Percentiles rank a stretch among this genome's conserved stretches.
phyloP scores from a whole-genome alignment of 2,113 vertebrate genomes.

The Mustela lutreola region DNA sequence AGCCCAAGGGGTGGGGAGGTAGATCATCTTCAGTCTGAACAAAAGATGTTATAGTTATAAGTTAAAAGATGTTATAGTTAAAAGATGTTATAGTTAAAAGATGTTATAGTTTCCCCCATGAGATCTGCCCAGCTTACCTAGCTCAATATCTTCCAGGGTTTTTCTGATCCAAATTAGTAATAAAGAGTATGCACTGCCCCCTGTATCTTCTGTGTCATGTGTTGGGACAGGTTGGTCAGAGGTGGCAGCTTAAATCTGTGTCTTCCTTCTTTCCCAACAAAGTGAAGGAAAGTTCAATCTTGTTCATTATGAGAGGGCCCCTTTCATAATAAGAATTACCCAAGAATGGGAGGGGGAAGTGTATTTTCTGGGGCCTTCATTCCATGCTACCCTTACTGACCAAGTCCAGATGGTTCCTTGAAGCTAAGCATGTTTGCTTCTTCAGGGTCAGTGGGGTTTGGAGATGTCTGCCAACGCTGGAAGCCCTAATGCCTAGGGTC shows the following conservation, averaged over 20 bases:
- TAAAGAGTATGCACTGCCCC: neutral
- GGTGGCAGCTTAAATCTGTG: neutral
- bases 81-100: neutral
- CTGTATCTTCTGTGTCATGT: slow-evolving; percentile 31
- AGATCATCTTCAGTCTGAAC: neutral
- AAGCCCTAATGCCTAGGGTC: neutral
- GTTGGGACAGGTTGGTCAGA: neutral
- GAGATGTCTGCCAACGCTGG: neutral
- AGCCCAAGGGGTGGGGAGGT: neutral
- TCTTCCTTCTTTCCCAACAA: neutral
- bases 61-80: too few relatives aligned
- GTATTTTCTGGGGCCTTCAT: neutral
- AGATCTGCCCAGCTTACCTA: neutral
- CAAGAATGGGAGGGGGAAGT: neutral
- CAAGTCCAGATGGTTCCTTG: neutral
- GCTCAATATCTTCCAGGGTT: neutral
- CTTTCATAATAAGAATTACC: neutral
- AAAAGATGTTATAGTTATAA: neutral
- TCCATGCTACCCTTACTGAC: neutral
- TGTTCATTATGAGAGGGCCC: neutral
- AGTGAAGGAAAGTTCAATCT: neutral
- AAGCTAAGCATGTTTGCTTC: neutral
- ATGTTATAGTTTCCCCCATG: neutral
- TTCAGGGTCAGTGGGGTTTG: neutral
- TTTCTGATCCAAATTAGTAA: slow-evolving; percentile 31